These are phyloP conservation scores for Rostratula benghalensis DNA, from an alignment of 2,113 vertebrate genomes.

Conservation along the genomic window DNA sequence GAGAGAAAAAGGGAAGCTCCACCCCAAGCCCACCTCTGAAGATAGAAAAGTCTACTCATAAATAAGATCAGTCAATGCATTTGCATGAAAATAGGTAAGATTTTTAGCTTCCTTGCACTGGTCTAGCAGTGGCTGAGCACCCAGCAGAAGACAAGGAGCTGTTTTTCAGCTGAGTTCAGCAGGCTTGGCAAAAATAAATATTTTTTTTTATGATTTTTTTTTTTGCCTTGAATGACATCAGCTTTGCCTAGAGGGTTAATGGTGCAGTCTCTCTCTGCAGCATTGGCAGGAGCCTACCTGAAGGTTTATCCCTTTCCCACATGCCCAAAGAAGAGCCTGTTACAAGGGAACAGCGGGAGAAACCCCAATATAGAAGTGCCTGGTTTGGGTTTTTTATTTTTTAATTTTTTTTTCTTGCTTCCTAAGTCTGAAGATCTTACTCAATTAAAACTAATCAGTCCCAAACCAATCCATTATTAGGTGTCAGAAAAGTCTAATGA, in stretches of 20 bases:
- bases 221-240: not conserved
- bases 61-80: not conserved
- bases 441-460: not conserved
- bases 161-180: not conserved
- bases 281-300: not conserved
- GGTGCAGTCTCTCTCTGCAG: constrained; percentile 42
- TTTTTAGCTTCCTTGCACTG: accelerated
- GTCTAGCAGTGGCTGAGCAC: not conserved
- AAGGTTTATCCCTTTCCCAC: not conserved
- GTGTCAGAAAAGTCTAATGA: not conserved
- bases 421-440: not conserved
- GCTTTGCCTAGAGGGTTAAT: constrained; percentile 12
- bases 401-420: not conserved
- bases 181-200: not conserved
- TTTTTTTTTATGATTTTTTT: not conserved
- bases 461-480: not conserved
- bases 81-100: not conserved
- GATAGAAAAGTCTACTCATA: not conserved
- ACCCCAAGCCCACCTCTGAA: not conserved
- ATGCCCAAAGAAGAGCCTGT: not conserved
- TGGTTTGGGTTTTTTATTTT: not conserved
- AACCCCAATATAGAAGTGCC: not conserved
- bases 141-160: not conserved
- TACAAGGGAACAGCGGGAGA: not conserved
- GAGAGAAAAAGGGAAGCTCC: not conserved